phyloP scores from a whole-genome alignment of 2,113 vertebrate species.

The Ellobius talpinus region DNA sequence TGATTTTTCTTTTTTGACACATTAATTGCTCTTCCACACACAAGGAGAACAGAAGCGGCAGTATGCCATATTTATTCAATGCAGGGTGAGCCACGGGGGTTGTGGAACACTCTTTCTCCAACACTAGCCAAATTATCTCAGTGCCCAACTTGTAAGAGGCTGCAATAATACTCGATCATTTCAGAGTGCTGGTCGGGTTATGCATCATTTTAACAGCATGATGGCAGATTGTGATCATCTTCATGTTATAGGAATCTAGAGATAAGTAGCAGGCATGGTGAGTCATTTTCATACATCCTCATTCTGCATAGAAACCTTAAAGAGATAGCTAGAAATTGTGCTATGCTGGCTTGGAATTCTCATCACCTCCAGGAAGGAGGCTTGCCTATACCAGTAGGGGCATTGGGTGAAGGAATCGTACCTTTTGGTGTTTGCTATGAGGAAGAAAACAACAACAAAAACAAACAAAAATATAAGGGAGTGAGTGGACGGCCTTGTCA shows the following conservation, averaged over 20 bases:
- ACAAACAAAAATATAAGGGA: background rate
- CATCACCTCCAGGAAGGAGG: slow-evolving; percentile 35
- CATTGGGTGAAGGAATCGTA: background rate
- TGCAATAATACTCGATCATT: slow-evolving; percentile 90
- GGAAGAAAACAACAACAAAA: background rate
- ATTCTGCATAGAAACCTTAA: slow-evolving; percentile 84
- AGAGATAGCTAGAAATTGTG: slow-evolving; percentile 71
- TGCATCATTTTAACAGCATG: slow-evolving; percentile 92
- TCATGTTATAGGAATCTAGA: slow-evolving; percentile 88
- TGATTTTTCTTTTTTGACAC: slow-evolving; percentile 88
- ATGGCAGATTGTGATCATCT: slow-evolving; percentile 90
- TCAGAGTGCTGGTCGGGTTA: slow-evolving; percentile 86
- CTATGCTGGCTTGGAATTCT: slow-evolving; percentile 39
- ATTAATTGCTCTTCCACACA: slow-evolving; percentile 88
- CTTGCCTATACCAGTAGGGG: background rate
- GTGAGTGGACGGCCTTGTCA: background rate
- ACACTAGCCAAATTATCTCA: slow-evolving; percentile 91
- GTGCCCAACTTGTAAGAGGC: slow-evolving; percentile 89
- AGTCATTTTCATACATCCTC: slow-evolving; percentile 86
- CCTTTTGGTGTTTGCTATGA: background rate
- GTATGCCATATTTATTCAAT: slow-evolving; percentile 88
- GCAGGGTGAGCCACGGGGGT: slow-evolving; percentile 88
- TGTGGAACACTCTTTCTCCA: slow-evolving; percentile 87
- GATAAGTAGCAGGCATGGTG: slow-evolving; percentile 86
- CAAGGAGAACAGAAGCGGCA: slow-evolving; percentile 87